Conservation (phyloP, 1,140 invertebrate genomes). For the Acromyrmex echinatior region DNA sequence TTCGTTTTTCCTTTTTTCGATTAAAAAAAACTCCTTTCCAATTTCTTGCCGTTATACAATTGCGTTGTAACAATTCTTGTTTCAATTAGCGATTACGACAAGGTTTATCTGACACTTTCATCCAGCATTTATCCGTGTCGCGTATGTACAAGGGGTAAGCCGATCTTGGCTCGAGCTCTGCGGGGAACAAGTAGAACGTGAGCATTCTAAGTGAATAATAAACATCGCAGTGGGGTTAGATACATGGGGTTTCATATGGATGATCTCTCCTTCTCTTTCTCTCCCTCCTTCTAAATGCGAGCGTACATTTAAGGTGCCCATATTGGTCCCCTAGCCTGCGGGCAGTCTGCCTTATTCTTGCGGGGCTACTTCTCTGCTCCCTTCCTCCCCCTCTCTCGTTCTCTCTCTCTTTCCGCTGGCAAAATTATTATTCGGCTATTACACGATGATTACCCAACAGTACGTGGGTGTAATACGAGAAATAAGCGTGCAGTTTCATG, state of each 20-base stretch:
- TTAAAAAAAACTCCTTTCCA: not conserved
- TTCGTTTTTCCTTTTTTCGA: not conserved
- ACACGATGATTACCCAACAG: conserved; percentile 84
- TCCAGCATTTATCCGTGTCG: conserved; percentile 31
- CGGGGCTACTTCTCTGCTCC: conserved; percentile 33
- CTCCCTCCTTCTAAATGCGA: conserved; percentile 6
- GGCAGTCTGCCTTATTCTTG: conserved; percentile 75
- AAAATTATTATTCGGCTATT: conserved; percentile 84
- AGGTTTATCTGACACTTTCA: conserved; percentile 37
- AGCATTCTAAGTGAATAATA: conserved; percentile 85
- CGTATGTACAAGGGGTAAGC: conserved; percentile 60
- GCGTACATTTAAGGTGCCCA: conserved; percentile 80
- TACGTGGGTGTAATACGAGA: conserved; percentile 84
- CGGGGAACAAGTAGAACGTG: conserved; percentile 79
- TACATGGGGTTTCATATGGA: conserved; percentile 44
- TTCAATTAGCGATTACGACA: not conserved
- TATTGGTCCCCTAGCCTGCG: conserved; percentile 81
- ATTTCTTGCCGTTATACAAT: not conserved
- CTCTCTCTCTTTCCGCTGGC: conserved; percentile 43
- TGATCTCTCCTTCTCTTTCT: conserved; percentile 1
- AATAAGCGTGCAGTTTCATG: conserved; percentile 82
- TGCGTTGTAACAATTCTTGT: not conserved
- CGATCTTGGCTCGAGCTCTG: conserved; percentile 61
- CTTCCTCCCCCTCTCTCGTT: not conserved
- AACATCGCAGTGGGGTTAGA: conserved; percentile 81